Evolutionary conservation across 2,797 vertebrate species (phyloP).

Genomic region (Hylomyscus alleni): DNA sequence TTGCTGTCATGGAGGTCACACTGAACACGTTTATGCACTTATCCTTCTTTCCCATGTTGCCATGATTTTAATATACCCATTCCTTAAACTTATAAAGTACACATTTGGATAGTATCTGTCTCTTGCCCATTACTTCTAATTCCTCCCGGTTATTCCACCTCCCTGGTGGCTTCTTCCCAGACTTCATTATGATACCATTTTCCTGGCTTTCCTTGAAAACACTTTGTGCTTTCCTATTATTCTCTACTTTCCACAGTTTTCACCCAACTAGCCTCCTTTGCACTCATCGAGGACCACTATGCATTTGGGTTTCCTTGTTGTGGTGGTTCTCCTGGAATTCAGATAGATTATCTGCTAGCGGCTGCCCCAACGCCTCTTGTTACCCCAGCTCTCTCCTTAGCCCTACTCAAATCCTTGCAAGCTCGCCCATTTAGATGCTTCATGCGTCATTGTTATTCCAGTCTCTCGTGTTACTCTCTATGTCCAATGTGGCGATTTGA

Average conservation of each 20-base stretch:
- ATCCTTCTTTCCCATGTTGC: slow-evolving; percentile 8
- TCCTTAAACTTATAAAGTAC: slow-evolving; percentile 23
- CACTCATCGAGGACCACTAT: neutral
- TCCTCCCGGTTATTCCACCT: neutral
- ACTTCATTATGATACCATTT: neutral
- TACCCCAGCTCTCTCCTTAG: neutral
- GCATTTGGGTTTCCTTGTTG: neutral
- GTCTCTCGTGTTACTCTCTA: neutral
- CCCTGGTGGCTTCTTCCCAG: neutral
- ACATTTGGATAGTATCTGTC: neutral
- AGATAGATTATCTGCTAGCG: neutral
- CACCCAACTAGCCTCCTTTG: neutral
- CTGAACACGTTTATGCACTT: neutral
- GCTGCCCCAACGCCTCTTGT: neutral
- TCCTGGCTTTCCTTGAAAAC: neutral
- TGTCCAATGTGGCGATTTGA: neutral
- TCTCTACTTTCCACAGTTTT: neutral
- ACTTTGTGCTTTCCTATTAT: neutral
- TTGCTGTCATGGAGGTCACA: neutral
- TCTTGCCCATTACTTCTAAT: neutral
- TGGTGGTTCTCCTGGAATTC: neutral
- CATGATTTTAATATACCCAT: neutral
- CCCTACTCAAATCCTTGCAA: neutral
- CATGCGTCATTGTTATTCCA: neutral
- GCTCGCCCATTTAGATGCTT: neutral